Evolutionary conservation across 2,113 vertebrate genomes (phyloP), one percentile per base, ranked within the genome.

Genomic region (Oreochromis tanganicae): DNA sequence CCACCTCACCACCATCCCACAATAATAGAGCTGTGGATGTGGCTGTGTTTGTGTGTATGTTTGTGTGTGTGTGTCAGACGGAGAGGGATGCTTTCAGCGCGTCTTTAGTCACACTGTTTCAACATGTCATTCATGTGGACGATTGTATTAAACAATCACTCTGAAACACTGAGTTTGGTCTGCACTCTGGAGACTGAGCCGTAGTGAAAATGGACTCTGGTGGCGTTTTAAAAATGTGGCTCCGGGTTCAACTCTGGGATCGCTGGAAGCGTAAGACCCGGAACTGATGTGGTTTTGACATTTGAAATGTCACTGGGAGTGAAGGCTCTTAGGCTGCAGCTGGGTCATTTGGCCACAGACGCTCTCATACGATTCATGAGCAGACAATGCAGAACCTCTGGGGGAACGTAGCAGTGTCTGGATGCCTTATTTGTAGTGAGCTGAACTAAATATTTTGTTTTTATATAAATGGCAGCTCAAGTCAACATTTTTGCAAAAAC

Each of bases 231-330:
- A 93, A 78, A 78, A 88, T 81, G 87, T 73, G 75, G 85, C 87
- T 85, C 56, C 11, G 59, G 63, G 48, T 85, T 82, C 88, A 75
- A 73, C 32, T 17, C 38, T 38, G 91, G 81, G 73, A 88, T 54
- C 79, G 13, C 61, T 90, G 59, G 32, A 56, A 82, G 73, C 73
- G 29, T 89, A 92, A 93, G 90, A 92, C 56, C 86, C 87, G 84
- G 88, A 93, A 94, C 91, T 59, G 92, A 94, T 92, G 92, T 83
- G 93, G 89, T 78, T 92, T 56, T 94, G 93, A 94, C 92, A 93
- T 94, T 94, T 93, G 61, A 94, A 92, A 83, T 75, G 87, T 87
- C 48, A 38, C 41, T 19, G 71, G 81, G 81, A 88, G 59, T 12
- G 78, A 78, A 71, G 56, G 75, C 52, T 86, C 80, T 88, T 52